These are phyloP conservation scores for Sebastes jordani DNA, from an alignment of 2,797 vertebrate genomes.

Conservation along the genomic window DNA sequence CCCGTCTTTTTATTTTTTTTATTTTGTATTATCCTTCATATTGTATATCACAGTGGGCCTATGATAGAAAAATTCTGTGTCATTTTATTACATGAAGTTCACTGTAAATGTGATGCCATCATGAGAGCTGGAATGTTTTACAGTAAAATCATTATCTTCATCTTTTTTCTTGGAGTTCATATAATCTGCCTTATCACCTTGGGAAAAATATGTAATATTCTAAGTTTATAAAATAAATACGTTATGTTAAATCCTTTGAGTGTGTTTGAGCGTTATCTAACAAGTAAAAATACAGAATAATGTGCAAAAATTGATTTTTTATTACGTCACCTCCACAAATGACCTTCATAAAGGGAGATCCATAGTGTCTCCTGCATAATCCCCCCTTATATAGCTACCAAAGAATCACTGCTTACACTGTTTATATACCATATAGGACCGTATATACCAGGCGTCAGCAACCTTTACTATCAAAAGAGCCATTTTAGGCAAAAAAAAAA, in stretches of 20 bases:
- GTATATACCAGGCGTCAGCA: no score
- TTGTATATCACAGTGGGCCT: conserved; percentile 59
- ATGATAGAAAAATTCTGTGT: conserved; percentile 50
- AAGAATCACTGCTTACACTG: background rate
- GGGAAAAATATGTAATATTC: conserved; percentile 64
- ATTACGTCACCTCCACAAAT: conserved; percentile 4
- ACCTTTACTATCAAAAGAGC: no score
- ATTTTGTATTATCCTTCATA: conserved; percentile 43
- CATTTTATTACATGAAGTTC: conserved; percentile 52
- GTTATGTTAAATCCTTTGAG: conserved; percentile 52
- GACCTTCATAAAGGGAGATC: conserved; percentile 10
- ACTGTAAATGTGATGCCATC: conserved; percentile 69
- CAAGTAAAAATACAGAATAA: background rate
- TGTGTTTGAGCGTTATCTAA: conserved; percentile 23
- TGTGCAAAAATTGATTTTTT: conserved; percentile 21
- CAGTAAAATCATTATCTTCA: conserved; percentile 65
- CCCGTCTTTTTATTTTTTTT: conserved; percentile 26
- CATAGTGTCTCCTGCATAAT: background rate
- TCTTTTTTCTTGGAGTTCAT: conserved; percentile 69
- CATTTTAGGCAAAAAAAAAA: no score
- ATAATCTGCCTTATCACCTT: conserved; percentile 71
- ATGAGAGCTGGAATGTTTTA: conserved; percentile 74
- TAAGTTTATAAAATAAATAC: conserved; percentile 76
- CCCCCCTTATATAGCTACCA: background rate
- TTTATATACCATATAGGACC: background rate